These are phyloP conservation scores for Eristalis pertinax DNA, from an alignment of 2,888 invertebrate genomes.

Conservation along the genomic window DNA sequence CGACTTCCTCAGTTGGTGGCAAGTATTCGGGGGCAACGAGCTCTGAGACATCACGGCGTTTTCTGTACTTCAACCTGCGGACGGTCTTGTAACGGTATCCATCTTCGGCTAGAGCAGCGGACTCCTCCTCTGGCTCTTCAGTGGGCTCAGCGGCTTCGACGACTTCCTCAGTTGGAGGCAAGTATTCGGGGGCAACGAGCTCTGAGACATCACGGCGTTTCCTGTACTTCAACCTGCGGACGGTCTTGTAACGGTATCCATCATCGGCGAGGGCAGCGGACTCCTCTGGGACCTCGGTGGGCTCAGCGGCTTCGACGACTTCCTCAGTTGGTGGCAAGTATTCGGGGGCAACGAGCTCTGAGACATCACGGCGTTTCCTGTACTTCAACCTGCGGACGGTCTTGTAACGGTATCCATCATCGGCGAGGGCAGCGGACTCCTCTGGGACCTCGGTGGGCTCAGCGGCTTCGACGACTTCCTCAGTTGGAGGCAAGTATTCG, in stretches of 20 bases:
- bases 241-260: conserved; percentile 56
- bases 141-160: conserved; percentile 46
- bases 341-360: conserved; percentile 52
- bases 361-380: conserved; percentile 37
- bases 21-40: conserved; percentile 73
- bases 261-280: conserved; percentile 35
- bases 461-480: no score
- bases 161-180: conserved; percentile 73
- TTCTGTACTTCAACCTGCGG: conserved; percentile 45
- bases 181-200: conserved; percentile 72
- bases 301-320: conserved; percentile 17
- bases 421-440: conserved; percentile 6
- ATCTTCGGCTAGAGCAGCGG: conserved; percentile 64
- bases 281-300: not conserved
- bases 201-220: conserved; percentile 40
- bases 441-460: no score
- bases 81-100: conserved; percentile 58
- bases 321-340: conserved; percentile 59
- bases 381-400: conserved; percentile 35
- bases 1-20: conserved; percentile 73
- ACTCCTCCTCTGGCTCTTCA: conserved; percentile 72
- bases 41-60: conserved; percentile 39
- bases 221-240: conserved; percentile 51
- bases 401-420: conserved; percentile 40
- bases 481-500: no score